Conservation (phyloP, 2,888 invertebrate genomes). For the Leptodirus hochenwartii region DNA sequence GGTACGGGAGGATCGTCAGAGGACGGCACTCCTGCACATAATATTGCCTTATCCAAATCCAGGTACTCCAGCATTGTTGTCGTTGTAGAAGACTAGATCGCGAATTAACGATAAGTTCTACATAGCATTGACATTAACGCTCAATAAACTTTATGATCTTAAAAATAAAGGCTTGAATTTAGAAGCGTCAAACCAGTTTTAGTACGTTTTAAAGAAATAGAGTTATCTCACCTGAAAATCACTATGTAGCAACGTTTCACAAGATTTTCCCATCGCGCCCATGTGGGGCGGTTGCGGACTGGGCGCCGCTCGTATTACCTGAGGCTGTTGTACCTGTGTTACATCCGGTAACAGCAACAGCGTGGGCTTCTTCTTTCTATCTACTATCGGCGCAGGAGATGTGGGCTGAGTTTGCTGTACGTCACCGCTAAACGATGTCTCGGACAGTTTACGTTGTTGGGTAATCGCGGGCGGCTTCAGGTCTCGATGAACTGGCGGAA, state of each 20-base stretch:
- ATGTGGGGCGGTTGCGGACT: slow-evolving; percentile 31
- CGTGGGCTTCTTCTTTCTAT: slow-evolving; percentile 42
- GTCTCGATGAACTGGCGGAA: slow-evolving; percentile 65
- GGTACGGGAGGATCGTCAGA: slow-evolving; percentile 7
- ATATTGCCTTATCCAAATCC: slow-evolving; percentile 56
- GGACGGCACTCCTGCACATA: slow-evolving; percentile 9
- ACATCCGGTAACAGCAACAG: too few species aligned
- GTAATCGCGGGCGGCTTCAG: too few species aligned
- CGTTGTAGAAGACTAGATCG: slow-evolving; percentile 21
- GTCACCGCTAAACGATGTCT: slow-evolving; percentile 29
- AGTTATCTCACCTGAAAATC: too few species aligned
- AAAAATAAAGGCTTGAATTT: too few species aligned
- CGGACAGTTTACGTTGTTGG: slow-evolving; percentile 34
- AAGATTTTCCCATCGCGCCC: slow-evolving; percentile 19
- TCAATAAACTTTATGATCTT: too few species aligned
- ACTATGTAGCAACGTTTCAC: slow-evolving; percentile 19
- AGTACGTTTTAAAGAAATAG: not conserved
- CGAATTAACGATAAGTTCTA: too few species aligned
- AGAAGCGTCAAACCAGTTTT: too few species aligned
- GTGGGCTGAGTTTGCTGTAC: slow-evolving; percentile 14
- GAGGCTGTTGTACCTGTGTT: too few species aligned
- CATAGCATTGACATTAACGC: too few species aligned
- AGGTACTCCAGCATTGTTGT: slow-evolving; percentile 45
- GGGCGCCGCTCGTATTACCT: slow-evolving; percentile 32
- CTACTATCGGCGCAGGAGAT: slow-evolving; percentile 37